Base-by-base conservation (phyloP, 2,113 vertebrate genomes). In the Melanocharis versteri region DNA sequence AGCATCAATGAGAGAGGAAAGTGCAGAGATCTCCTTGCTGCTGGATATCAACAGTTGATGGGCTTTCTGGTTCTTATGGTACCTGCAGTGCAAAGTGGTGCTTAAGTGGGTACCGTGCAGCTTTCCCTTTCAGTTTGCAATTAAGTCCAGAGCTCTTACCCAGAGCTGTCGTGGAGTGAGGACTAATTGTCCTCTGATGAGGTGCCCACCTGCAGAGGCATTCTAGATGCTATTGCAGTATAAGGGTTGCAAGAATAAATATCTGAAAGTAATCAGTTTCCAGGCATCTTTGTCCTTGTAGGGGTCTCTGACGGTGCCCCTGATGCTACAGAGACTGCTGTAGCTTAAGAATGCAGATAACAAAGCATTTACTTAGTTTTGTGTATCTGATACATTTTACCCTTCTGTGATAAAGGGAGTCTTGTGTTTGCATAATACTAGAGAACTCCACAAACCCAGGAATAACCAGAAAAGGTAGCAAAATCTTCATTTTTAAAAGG, bases 141-240 rank as follows among this genome's bases (percentile, higher is more conserved):
- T 95, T 88, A 79, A 83, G n/a, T 68, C 68, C 69, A 54, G 54
- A 42, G 66, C 56, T 91, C 53, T 83, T 47, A 40, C 40, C 18
- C 61, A 68, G 61, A 84, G 77, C 61, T 65, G 20, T 37, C 83
- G 48, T 30, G 48, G 30, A 84, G 33, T 26, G 33, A 85, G 33
- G 4, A 83, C 35, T 91, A 69, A 93, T 96, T 93, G 69, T 40
- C 51, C 57, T 82, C 69, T 89, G 91, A 94, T 95, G 91, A 91
- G 53, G 26, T 79, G 53, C 61, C 78, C 87, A 76, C 93, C 87
- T 72, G 82, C 87, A 87, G 93, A 91, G 87, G 33, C 39, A 45
- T 65, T 87, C 57, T 51, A 45, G 37, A 68, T 75, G 69, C 44
- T 68, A 13, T 28, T 76, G 81, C 40, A 58, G 6, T 27, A 9